phyloP scores from a whole-genome alignment of 30 jellyfish, hydroid and myxozoan species.

The Chrysaora quinquecirrha region DNA sequence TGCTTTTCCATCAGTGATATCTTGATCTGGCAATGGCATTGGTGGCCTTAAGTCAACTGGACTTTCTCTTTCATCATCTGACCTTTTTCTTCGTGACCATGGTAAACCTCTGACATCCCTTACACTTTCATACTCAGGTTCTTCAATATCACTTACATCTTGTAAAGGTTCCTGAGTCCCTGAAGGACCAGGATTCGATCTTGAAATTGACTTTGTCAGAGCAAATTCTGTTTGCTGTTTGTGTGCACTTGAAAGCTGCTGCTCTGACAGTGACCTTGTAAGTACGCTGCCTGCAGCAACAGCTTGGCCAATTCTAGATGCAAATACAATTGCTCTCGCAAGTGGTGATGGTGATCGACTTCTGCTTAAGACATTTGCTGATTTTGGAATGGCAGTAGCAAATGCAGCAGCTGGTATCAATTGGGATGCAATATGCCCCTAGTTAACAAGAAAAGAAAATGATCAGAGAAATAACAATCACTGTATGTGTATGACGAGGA shows the following conservation, averaged over 20 bases:
- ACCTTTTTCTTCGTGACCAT: background rate
- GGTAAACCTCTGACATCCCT: constrained; percentile 5
- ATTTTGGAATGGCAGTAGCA: constrained; percentile 79
- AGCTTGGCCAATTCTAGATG: constrained; percentile 65
- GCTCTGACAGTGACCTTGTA: constrained; percentile 58
- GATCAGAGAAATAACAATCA: too few species aligned
- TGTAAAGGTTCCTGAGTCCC: constrained; percentile 9
- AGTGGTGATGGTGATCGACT: constrained; percentile 89
- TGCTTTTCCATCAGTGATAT: background rate
- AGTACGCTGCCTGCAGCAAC: constrained; percentile 63
- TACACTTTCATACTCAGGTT: constrained; percentile 50
- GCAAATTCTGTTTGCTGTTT: constrained; percentile 6
- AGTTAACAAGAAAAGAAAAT: background rate
- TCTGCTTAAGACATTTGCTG: constrained; percentile 40
- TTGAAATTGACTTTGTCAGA: constrained; percentile 20
- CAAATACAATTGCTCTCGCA: constrained; percentile 71
- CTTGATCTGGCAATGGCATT: constrained; percentile 73
- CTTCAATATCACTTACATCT: constrained; percentile 30
- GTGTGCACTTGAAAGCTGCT: background rate
- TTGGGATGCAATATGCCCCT: constrained; percentile 77
- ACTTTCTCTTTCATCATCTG: background rate
- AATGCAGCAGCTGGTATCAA: constrained; percentile 82
- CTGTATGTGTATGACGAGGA: too few species aligned
- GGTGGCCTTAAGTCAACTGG: constrained; percentile 40
- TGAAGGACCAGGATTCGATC: constrained; percentile 68